phyloP scores from a whole-genome alignment of 2,888 invertebrate species.

The Pterostichus madidus region DNA sequence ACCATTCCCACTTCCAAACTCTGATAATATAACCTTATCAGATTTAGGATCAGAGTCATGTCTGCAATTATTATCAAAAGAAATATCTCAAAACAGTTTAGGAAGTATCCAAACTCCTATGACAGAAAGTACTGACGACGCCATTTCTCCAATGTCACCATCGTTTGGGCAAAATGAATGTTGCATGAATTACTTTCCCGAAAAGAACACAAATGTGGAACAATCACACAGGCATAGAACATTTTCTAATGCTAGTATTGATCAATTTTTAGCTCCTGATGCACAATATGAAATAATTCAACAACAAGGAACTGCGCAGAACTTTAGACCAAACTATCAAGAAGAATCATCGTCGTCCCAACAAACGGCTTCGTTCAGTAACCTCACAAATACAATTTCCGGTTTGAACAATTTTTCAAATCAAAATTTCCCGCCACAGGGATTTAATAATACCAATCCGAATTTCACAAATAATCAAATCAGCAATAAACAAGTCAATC shows the following conservation, averaged over 20 bases:
- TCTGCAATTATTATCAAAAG: constrained; percentile 73
- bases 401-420: constrained; percentile 74
- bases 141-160: constrained; percentile 73
- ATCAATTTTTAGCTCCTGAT: constrained; percentile 80
- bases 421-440: constrained; percentile 72
- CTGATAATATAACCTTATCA: constrained; percentile 73
- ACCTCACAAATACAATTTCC: constrained; percentile 76
- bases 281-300: constrained; percentile 83
- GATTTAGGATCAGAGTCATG: constrained; percentile 66
- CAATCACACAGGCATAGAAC: constrained; percentile 70
- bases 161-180: constrained; percentile 72
- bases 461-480: constrained; percentile 70
- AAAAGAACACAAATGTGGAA: constrained; percentile 70
- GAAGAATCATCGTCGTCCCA: constrained; percentile 64
- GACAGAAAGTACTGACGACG: constrained; percentile 76
- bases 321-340: constrained; percentile 68
- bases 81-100: constrained; percentile 75
- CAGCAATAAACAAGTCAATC: constrained; percentile 68
- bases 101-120: constrained; percentile 76
- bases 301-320: constrained; percentile 75
- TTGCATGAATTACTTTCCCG: constrained; percentile 73
- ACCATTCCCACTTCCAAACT: constrained; percentile 78
- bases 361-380: constrained; percentile 69
- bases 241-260: constrained; percentile 70
- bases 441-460: constrained; percentile 70